Percentiles rank a stretch among this genome's conserved stretches.
phyloP scores from a whole-genome alignment of 2,888 invertebrate species.

The Caenorhabditis zanzibari region DNA sequence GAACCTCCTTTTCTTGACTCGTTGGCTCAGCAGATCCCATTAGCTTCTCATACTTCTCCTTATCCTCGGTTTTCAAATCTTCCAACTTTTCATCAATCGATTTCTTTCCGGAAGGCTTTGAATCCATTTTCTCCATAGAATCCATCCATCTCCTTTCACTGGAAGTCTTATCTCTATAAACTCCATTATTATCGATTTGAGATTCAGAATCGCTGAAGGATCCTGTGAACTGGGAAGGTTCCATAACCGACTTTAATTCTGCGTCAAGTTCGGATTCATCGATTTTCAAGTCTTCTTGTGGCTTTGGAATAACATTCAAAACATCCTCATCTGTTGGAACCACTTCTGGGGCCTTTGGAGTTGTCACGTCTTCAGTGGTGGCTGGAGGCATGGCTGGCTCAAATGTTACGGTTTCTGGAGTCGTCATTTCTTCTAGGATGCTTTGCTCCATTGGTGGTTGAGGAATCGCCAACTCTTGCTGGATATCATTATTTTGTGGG shows the following conservation, averaged over 20 bases:
- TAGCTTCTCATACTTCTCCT: slow-evolving; percentile 50
- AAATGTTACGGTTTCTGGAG: slow-evolving; percentile 11
- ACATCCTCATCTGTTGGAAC: slow-evolving; percentile 43
- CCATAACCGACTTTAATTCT: slow-evolving; percentile 53
- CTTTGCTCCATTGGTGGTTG: slow-evolving; percentile 49
- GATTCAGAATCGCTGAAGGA: slow-evolving; percentile 52
- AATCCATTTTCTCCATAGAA: slow-evolving; percentile 63
- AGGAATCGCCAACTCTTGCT: slow-evolving; percentile 48
- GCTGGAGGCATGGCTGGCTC: not conserved
- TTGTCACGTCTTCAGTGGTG: not conserved
- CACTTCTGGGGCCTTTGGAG: slow-evolving; percentile 7
- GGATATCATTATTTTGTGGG: slow-evolving; percentile 22
- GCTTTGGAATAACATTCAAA: not conserved
- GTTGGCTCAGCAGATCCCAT: slow-evolving; percentile 45
- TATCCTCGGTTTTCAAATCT: slow-evolving; percentile 51
- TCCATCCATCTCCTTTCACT: slow-evolving; percentile 56
- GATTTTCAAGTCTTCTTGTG: slow-evolving; percentile 27
- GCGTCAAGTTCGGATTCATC: slow-evolving; percentile 60
- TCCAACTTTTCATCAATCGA: slow-evolving; percentile 57
- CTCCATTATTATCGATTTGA: slow-evolving; percentile 61
- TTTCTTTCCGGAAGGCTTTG: slow-evolving; percentile 43
- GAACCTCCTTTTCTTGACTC: slow-evolving; percentile 31
- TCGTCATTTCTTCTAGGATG: not conserved
- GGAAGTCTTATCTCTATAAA: slow-evolving; percentile 52
- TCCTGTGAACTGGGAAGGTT: slow-evolving; percentile 60